Evolutionary conservation across 2,113 vertebrate species (phyloP).

Genomic region (Chloropsis hardwickii): DNA sequence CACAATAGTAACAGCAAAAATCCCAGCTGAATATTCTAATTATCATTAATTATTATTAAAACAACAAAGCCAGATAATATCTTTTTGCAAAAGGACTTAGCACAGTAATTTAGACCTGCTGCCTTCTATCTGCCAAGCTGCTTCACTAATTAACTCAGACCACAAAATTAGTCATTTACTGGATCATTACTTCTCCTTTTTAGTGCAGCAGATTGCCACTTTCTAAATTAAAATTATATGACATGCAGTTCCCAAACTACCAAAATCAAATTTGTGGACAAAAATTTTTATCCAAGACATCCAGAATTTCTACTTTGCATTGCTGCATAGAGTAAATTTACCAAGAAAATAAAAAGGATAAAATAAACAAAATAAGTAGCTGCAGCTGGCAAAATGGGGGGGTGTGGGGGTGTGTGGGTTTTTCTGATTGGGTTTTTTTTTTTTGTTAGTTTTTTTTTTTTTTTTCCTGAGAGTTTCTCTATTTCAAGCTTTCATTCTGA

Average conservation of each 20-base stretch:
- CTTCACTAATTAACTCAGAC: slow-evolving; percentile 13
- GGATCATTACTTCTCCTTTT: slow-evolving; percentile 12
- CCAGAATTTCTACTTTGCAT: neutral
- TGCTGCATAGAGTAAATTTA: neutral
- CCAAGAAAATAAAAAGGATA: neutral
- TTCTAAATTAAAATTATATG: neutral
- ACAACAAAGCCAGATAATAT: slow-evolving; percentile 39
- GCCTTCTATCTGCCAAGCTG: neutral
- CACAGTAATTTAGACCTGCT: slow-evolving; percentile 14
- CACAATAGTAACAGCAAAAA: neutral
- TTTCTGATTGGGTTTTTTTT: neutral
- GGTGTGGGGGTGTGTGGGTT: fast-evolving
- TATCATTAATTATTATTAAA: slow-evolving; percentile 50
- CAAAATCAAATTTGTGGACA: neutral
- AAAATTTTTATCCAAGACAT: neutral
- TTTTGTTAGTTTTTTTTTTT: neutral
- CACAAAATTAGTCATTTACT: slow-evolving; percentile 60
- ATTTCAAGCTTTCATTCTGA: neutral
- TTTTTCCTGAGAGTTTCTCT: neutral
- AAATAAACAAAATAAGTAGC: neutral
- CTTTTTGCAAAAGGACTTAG: slow-evolving; percentile 26
- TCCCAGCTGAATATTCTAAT: neutral
- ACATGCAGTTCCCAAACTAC: neutral
- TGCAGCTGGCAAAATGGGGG: neutral
- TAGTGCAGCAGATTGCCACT: neutral